Conservation (phyloP, 2,888 invertebrate species). For the Chironomus tentans region DNA sequence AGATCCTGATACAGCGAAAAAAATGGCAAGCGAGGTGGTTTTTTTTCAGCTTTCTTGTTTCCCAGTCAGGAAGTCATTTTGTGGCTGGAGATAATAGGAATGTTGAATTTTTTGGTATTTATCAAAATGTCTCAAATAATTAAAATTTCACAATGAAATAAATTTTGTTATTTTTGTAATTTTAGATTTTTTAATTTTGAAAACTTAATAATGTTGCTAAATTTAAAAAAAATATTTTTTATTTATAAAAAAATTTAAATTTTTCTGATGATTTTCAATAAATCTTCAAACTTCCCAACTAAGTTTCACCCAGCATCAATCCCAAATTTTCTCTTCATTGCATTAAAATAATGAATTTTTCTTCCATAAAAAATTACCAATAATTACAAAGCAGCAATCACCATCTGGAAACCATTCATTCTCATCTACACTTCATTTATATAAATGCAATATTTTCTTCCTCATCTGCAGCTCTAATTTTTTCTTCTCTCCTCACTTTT, state of each 20-base stretch:
- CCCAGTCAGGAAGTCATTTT: not conserved
- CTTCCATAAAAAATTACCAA: no score
- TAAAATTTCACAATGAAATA: no score
- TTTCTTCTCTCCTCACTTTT: not conserved
- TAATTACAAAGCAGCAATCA: not conserved
- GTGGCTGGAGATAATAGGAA: not conserved
- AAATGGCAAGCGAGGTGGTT: not conserved
- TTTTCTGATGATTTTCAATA: no score
- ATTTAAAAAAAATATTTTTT: no score
- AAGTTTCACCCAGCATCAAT: not conserved
- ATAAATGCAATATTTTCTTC: not conserved
- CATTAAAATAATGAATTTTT: no score
- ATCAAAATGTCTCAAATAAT: no score
- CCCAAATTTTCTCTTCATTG: not conserved
- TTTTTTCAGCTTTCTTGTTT: not conserved
- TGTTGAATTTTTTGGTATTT: no score
- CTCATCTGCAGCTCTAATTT: not conserved
- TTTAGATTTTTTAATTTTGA: no score
- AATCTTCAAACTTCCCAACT: no score
- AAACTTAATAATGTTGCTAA: no score
- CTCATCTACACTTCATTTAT: not conserved
- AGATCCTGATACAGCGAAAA: not conserved
- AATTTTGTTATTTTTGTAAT: no score
- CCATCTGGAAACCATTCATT: not conserved
- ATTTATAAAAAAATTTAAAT: no score